Percentiles rank a stretch among this genome's conserved stretches.
These are phyloP conservation scores for Drosophila pseudoananassae DNA, from an alignment of 1,140 invertebrate genomes.

Conservation along the genomic window DNA sequence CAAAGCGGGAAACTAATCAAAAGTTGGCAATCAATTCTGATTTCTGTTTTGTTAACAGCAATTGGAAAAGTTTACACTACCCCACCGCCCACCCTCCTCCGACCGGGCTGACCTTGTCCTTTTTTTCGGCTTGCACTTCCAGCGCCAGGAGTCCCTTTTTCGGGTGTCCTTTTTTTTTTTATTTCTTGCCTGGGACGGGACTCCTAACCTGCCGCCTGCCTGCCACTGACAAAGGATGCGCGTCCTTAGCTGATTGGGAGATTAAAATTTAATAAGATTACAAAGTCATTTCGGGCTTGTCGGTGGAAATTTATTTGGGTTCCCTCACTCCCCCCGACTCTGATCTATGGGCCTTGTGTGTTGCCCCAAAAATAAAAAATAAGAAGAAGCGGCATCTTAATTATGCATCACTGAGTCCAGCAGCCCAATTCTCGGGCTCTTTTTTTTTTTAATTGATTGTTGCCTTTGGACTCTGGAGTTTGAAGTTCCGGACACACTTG, in stretches of 20 bases:
- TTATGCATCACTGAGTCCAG: background rate
- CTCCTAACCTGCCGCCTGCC: background rate
- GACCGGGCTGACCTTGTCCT: background rate
- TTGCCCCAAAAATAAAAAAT: background rate
- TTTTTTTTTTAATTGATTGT: constrained; percentile 1
- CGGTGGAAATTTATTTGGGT: constrained; percentile 23
- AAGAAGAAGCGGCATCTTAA: constrained; percentile 1
- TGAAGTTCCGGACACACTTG: background rate
- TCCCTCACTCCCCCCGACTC: background rate
- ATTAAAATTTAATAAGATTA: constrained; percentile 63
- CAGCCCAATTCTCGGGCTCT: background rate
- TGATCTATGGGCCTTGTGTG: background rate
- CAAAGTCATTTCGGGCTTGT: constrained; percentile 46
- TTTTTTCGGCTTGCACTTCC: constrained; percentile 1
- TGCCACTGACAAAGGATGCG: constrained; percentile 37
- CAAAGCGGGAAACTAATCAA: constrained; percentile 44
- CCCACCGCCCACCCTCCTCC: too few relatives aligned
- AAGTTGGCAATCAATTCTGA: constrained; percentile 59
- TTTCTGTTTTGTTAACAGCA: constrained; percentile 47
- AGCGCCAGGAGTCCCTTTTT: constrained; percentile 20
- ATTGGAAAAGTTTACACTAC: constrained; percentile 46
- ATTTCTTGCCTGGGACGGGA: constrained; percentile 1
- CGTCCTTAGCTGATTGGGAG: constrained; percentile 49
- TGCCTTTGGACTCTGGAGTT: background rate
- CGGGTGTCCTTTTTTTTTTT: constrained; percentile 7